Evolutionary conservation across 2,797 vertebrate species (phyloP), one percentile per base, ranked within the genome.

Genomic region (Catharus ustulatus): DNA sequence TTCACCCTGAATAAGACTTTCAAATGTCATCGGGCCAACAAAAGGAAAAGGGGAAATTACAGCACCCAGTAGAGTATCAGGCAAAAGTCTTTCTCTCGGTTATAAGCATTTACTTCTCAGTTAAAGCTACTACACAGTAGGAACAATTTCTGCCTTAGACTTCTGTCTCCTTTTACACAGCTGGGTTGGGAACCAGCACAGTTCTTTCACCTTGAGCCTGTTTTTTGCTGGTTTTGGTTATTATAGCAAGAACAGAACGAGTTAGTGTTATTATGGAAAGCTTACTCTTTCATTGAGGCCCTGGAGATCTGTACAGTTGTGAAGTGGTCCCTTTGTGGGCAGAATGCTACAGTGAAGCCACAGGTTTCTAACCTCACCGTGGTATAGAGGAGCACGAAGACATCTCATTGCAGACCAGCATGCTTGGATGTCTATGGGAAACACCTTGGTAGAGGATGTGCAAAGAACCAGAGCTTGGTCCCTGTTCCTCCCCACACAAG

Each of bases 351-450:
- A 54, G 13, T 9, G 12, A 90, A 84, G 73, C 45, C 26, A 11
- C 11, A 57, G 59, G n/a, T 84, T 91, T 87, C 64, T 63, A 64
- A 59, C 16, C 19, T 63, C 16, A 49, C 30, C 3, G 5, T 4
- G 21, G 10, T 1, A 0, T 3, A 64, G 66, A 82, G 58, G 57
- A 81, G 51, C 20, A 55, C 0, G 0, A 81, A 78, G 32, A 9
- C 24, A 43, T 36, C 46, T 62, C 58, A 59, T 1, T 5, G 11
- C 32, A 73, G 67, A 64, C 13, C 73, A 78, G 15, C 0, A 1
- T 8, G 15, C 30, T 46, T 38, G 40, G 43, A 19, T 27, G 3
- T n/a, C 61, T 73, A 32, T 42, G 34, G 45, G 38, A 72, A 89
- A 78, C 15, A 57, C 12, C 32, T 38, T 32, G 63, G 17, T 5